phyloP scores from a whole-genome alignment of 2,888 invertebrate species.

The Mimas tiliae region DNA sequence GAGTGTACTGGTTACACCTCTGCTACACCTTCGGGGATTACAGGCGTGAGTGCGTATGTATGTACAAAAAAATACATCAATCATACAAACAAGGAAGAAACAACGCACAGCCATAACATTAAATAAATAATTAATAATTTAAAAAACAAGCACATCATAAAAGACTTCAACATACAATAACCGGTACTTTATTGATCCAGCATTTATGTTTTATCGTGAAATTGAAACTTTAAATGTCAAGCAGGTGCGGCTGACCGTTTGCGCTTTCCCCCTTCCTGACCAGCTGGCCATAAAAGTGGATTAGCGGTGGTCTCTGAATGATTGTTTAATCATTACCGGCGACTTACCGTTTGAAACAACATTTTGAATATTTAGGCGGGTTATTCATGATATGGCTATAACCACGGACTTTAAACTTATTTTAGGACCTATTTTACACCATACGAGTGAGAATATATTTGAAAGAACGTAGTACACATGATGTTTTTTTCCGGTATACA shows the following conservation, averaged over 20 bases:
- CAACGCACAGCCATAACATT: not conserved
- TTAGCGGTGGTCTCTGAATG: not conserved
- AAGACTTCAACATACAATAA: not conserved
- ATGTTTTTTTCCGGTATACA: too few species aligned
- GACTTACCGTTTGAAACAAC: too few species aligned
- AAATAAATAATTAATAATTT: not conserved
- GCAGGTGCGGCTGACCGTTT: slow-evolving; percentile 4
- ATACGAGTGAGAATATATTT: too few species aligned
- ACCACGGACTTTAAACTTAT: too few species aligned
- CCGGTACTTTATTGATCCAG: slow-evolving; percentile 7
- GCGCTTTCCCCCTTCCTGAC: slow-evolving; percentile 11
- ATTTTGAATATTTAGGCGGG: too few species aligned
- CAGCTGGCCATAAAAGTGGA: not conserved
- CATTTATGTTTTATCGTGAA: slow-evolving; percentile 4
- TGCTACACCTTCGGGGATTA: too few species aligned
- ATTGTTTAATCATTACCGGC: too few species aligned
- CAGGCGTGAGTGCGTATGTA: too few species aligned
- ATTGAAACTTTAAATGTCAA: slow-evolving; percentile 14
- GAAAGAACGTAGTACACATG: too few species aligned
- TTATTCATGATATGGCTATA: too few species aligned
- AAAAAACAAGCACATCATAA: not conserved
- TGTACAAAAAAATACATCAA: not conserved
- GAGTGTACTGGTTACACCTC: too few species aligned
- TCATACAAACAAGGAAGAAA: slow-evolving; percentile 1
- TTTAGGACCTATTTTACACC: too few species aligned